These are phyloP conservation scores for Cantharis lateralis DNA, from an alignment of 2,888 invertebrate genomes.

Conservation along the genomic window DNA sequence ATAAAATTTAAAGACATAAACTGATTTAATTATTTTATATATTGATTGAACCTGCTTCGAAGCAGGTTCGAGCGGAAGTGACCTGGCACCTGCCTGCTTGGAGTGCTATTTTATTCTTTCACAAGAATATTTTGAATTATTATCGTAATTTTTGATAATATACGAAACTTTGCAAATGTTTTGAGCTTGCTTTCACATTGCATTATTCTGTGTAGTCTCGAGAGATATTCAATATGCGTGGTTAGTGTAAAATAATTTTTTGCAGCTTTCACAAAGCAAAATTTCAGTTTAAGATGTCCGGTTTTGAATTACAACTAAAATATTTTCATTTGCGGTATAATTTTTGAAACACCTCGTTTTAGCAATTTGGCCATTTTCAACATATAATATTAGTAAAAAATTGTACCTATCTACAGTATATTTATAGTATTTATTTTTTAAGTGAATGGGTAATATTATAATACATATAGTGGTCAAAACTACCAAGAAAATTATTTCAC, in stretches of 20 bases:
- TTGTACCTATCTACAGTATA: conserved; percentile 9
- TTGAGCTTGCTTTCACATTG: too few species aligned
- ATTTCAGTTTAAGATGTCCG: neutral
- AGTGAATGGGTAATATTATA: conserved; percentile 6
- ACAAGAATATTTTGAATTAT: too few species aligned
- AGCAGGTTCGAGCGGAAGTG: too few species aligned
- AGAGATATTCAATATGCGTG: too few species aligned
- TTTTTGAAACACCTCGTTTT: neutral
- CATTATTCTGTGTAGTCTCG: too few species aligned
- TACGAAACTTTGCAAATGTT: too few species aligned
- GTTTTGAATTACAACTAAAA: neutral
- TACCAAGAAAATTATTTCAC: neutral
- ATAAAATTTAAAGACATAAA: too few species aligned
- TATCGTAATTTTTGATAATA: too few species aligned
- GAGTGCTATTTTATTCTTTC: too few species aligned
- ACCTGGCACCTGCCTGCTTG: too few species aligned
- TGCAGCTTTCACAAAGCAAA: neutral
- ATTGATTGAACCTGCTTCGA: too few species aligned
- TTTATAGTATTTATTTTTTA: conserved; percentile 8
- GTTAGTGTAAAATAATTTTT: neutral
- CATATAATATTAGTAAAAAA: neutral
- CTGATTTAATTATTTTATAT: too few species aligned
- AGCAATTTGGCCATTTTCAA: neutral
- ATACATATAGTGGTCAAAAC: conserved; percentile 15
- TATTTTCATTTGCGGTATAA: neutral